These are phyloP conservation scores for Diadumene lineata DNA, from an alignment of 92 coral and sea anemone genomes.

Conservation along the genomic window DNA sequence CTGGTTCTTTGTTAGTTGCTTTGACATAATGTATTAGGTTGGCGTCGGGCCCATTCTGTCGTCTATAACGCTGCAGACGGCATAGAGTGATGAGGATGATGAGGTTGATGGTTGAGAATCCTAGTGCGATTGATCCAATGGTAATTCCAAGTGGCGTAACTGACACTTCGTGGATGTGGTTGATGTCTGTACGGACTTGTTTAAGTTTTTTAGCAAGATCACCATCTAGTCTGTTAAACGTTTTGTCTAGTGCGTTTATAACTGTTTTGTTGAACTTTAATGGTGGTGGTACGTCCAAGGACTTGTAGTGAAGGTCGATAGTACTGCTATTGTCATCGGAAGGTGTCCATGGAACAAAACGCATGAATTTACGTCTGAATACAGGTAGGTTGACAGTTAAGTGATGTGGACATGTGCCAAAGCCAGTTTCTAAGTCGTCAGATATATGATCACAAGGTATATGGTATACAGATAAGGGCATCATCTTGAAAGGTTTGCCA, in stretches of 20 bases:
- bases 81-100: background rate
- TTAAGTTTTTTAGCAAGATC: conserved; percentile 12
- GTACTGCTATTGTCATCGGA: conserved; percentile 4
- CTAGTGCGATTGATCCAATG: conserved; percentile 14
- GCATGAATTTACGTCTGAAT: background rate
- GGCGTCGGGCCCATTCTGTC: conserved; percentile 5
- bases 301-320: conserved; percentile 22
- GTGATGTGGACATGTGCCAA: conserved; percentile 29
- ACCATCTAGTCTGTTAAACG: conserved; percentile 21
- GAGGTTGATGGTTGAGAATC: conserved; percentile 7
- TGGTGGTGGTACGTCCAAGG: conserved; percentile 38
- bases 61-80: conserved; percentile 5
- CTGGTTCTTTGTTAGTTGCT: too few relatives aligned
- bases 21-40: conserved; percentile 12
- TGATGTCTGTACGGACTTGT: conserved; percentile 11
- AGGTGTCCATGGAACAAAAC: conserved; percentile 30
- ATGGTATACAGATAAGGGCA: conserved; percentile 16
- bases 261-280: conserved; percentile 13
- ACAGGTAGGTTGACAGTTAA: conserved; percentile 24
- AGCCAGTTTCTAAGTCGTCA: conserved; percentile 32
- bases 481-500: background rate
- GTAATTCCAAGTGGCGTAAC: conserved; percentile 12
- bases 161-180: conserved; percentile 9
- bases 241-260: conserved; percentile 18
- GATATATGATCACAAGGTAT: conserved; percentile 41